A percentile compares a stretch with the other conserved stretches of the same genome.
phyloP scores from a whole-genome alignment of 53 echinoderm and acorn worm species.

The Paracentrotus lividus region DNA sequence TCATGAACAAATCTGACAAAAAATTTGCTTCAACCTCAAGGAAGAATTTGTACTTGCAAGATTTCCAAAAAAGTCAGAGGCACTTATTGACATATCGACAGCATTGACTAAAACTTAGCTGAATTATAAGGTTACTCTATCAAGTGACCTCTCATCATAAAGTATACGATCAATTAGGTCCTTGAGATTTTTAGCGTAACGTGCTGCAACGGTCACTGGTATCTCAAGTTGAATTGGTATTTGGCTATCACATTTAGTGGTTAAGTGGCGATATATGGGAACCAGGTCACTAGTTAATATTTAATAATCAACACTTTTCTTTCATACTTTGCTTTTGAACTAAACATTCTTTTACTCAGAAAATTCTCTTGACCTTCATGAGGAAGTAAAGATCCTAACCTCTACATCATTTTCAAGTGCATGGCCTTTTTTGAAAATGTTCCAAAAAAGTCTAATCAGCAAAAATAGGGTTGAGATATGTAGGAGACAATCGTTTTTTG shows the following conservation, averaged over 20 bases:
- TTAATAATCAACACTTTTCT: neutral
- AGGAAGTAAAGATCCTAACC: neutral
- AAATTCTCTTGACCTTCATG: neutral
- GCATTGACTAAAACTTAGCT: slow-evolving; percentile 14
- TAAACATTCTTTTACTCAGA: neutral
- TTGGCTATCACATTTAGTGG: slow-evolving; percentile 2
- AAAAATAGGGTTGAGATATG: neutral
- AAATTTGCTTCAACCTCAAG: too few relatives aligned
- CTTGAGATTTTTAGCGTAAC: neutral
- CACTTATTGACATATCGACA: neutral
- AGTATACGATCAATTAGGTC: neutral
- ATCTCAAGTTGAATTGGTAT: slow-evolving; percentile 17
- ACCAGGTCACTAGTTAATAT: slow-evolving; percentile 17
- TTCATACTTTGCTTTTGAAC: neutral
- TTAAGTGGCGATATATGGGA: neutral
- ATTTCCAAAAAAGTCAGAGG: neutral
- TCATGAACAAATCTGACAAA: too few relatives aligned
- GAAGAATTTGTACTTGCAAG: neutral
- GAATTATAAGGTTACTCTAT: neutral
- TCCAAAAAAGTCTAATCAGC: neutral
- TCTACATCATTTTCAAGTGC: neutral
- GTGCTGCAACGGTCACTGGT: neutral
- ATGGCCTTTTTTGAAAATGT: neutral
- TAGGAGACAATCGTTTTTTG: too few relatives aligned
- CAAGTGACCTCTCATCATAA: neutral